phyloP scores from a whole-genome alignment of 2,797 vertebrate species.

The Steatocranus sp. region DNA sequence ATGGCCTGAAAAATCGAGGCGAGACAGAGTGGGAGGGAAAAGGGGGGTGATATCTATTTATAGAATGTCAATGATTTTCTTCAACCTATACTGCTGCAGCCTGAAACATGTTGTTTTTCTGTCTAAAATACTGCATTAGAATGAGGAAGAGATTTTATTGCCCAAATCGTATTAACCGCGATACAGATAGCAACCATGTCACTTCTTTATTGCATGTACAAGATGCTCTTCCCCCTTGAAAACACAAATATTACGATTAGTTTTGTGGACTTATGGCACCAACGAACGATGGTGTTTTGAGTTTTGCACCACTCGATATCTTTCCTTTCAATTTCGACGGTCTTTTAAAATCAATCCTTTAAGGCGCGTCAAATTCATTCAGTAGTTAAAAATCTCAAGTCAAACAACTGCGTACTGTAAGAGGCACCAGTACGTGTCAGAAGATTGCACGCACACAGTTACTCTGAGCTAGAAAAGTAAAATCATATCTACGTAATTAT shows the following conservation, averaged over 20 bases:
- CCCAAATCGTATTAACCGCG: slow-evolving; percentile 12
- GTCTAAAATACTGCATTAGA: slow-evolving; percentile 19
- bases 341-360: not conserved
- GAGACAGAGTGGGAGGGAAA: slow-evolving; percentile 19
- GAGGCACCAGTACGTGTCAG: not conserved
- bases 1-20: slow-evolving; percentile 15
- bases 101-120: slow-evolving; percentile 46
- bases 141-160: slow-evolving; percentile 30
- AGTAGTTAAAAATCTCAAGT: not conserved
- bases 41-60: slow-evolving; percentile 45
- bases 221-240: not conserved
- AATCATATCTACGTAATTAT: not conserved
- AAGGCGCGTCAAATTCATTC: rapidly evolving
- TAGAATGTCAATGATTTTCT: slow-evolving; percentile 53
- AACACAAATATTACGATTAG: not conserved
- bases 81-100: slow-evolving; percentile 45
- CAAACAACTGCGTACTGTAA: not conserved
- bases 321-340: not conserved
- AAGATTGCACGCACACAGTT: not conserved
- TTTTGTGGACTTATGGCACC: not conserved
- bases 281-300: not conserved
- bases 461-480: not conserved
- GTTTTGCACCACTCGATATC: not conserved
- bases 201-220: slow-evolving; percentile 4
- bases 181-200: slow-evolving; percentile 24